Evolutionary conservation across 2,888 invertebrate species (phyloP), one percentile per base, ranked within the genome.

Genomic region (Andrena camellia): DNA sequence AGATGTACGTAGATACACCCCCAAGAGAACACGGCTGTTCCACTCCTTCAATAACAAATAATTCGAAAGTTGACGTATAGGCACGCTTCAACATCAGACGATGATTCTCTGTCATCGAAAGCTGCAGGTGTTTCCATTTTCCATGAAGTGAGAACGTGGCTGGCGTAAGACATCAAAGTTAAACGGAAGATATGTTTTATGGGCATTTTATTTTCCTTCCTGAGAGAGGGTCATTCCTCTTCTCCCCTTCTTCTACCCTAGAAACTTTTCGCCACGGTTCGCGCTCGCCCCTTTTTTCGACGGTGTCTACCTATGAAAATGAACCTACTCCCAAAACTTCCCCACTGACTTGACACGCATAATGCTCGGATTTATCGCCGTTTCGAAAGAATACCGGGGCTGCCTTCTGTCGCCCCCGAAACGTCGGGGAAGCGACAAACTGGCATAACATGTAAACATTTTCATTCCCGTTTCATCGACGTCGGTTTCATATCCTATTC

Each of bases 251-350:
- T 10, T 26, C 23, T 26, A 10, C 20, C 48, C 8, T 17, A 23
- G n/a, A 20, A 75, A 72, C 57, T 23, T 60, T 48, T 10, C 71
- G 26, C 66, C 33, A 52, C 50, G 60, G 59, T 42, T 31, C 48
- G 17, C 60, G 50, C 13, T 70, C 66, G 50, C 50, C n/a, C n/a
- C 17, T 23, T 75, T 20, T 20, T 64, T 26, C 57, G 26, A 20
- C 35, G 62, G 71, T 64, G 42, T 33, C 48, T 48, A n/a, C 57
- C 23, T 74, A 78, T 81, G 81, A 74, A 84, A 86, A 86, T 80
- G 78, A 80, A 80, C 64, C 64, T 35, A 74, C 62, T 35, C 26
- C 54, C 29, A 69, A 17, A 81, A 74, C 62, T 84, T 83, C 74
- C 33, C 52, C 60, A 67, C 60, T 67, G 72, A 60, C 74, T 71